Evolutionary conservation across 2,797 vertebrate species (phyloP).

Genomic region (Amazonetta brasiliensis): DNA sequence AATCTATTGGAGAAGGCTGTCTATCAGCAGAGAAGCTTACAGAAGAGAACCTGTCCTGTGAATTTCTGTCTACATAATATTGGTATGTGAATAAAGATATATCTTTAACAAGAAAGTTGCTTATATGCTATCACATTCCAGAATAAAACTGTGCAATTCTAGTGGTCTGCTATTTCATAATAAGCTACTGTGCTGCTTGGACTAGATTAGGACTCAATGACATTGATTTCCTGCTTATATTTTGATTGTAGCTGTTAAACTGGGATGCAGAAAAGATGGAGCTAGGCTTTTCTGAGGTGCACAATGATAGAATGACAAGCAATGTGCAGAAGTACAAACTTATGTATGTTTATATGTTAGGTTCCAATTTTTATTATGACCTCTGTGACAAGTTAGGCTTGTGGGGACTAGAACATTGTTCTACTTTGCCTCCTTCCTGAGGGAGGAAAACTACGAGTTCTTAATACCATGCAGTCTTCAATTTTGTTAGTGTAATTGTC

Average conservation of each 20-base stretch:
- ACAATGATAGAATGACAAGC: not conserved
- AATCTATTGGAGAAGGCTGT: not conserved
- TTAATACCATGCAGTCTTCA: not conserved
- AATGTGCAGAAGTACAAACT: not conserved
- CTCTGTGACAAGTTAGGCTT: not conserved
- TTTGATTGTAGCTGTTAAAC: not conserved
- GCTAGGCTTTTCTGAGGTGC: not conserved
- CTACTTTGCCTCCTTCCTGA: not conserved
- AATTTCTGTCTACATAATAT: not conserved
- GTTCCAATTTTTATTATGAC: not conserved
- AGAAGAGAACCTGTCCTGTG: not conserved
- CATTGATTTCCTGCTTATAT: not conserved
- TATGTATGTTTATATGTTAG: fast-evolving
- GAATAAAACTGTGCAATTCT: not conserved
- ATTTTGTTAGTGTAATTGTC: not conserved
- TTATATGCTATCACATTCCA: not conserved
- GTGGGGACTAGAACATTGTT: not conserved
- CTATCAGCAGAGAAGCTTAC: not conserved
- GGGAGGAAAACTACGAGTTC: not conserved
- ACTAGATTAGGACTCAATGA: not conserved
- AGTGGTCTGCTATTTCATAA: not conserved
- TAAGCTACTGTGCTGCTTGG: not conserved
- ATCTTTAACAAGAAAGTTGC: not conserved
- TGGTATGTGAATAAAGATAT: not conserved
- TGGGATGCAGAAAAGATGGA: not conserved